These are phyloP conservation scores for Pterostichus niger DNA, from an alignment of 2,888 invertebrate species.

Conservation along the genomic window DNA sequence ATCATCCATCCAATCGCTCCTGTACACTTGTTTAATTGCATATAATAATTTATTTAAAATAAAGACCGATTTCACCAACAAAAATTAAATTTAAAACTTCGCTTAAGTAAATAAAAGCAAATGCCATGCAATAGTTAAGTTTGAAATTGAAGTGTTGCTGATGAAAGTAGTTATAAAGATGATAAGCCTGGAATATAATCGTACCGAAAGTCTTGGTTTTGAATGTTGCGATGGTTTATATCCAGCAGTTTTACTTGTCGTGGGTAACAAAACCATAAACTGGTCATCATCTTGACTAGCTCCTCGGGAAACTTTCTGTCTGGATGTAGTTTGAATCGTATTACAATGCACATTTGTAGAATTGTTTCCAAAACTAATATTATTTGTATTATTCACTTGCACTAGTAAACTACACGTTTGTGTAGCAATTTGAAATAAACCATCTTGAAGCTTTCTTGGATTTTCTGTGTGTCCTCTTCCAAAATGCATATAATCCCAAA, in stretches of 20 bases:
- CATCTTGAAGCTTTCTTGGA: slow-evolving; percentile 85
- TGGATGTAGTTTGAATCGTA: slow-evolving; percentile 71
- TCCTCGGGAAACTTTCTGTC: slow-evolving; percentile 58
- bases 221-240: slow-evolving; percentile 65
- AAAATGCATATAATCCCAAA: slow-evolving; percentile 80
- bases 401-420: slow-evolving; percentile 89
- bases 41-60: too few species aligned
- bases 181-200: neutral
- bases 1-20: too few species aligned
- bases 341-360: slow-evolving; percentile 82
- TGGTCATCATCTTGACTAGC: slow-evolving; percentile 74
- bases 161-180: too few species aligned
- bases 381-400: slow-evolving; percentile 88
- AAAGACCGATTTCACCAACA: too few species aligned
- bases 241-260: slow-evolving; percentile 69
- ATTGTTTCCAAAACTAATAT: slow-evolving; percentile 85
- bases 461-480: slow-evolving; percentile 76
- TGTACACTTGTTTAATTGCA: too few species aligned
- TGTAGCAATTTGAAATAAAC: slow-evolving; percentile 88
- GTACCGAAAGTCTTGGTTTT: slow-evolving; percentile 82
- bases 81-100: too few species aligned
- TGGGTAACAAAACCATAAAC: slow-evolving; percentile 80
- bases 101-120: too few species aligned
- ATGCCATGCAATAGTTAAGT: too few species aligned
- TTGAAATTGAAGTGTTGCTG: too few species aligned